Base-by-base conservation (phyloP, 2,888 invertebrate genomes). In the Drosophila nigricruria region DNA sequence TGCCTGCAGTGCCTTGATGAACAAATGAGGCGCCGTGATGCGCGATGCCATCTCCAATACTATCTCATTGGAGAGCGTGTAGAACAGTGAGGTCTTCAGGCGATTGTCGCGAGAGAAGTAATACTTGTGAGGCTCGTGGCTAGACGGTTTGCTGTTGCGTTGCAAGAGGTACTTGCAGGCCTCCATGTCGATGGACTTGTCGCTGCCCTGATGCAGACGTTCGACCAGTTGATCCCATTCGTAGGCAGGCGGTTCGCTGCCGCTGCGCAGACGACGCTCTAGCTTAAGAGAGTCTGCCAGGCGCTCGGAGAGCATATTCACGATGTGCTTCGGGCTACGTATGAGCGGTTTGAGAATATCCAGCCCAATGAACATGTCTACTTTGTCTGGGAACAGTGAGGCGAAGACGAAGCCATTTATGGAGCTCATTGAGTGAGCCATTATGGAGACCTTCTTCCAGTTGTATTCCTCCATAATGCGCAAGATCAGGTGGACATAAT, bases 371-470 rank as follows among this genome's bases (percentile, higher is more conserved):
- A 91, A 81, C 80, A 93, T 72, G 56, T 93, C 93, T 42, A 92
- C 79, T 54, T 94, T 94, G 1, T 95, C 93, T 0, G 96, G 95
- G 86, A 94, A 96, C 0, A 95, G 79, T 45, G 94, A 93, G 0
- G 95, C 93, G 81, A 95, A 96, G 4, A 94, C 92, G 88, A 95
- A 95, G 6, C 93, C 93, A 12, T 94, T 93, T 32, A 95, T 94
- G 0, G 95, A 94, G 25, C 96, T 95, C 94, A 96, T 94, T 0
- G 96, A 96, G 89, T 96, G 96, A 0, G 94, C 94, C 59, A 96
- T 79, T 42, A 96, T 88, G 3, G 96, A 95, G 0, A 96, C 93
- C 91, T 95, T 95, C 10, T 95, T 93, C 96, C 96, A 96, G 77
- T 95, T 94, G 81, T 95, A 96, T 84, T 96, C 94, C 20, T 95